Conservation (phyloP, 2,797 vertebrate genomes). For the Falco columbarius region DNA sequence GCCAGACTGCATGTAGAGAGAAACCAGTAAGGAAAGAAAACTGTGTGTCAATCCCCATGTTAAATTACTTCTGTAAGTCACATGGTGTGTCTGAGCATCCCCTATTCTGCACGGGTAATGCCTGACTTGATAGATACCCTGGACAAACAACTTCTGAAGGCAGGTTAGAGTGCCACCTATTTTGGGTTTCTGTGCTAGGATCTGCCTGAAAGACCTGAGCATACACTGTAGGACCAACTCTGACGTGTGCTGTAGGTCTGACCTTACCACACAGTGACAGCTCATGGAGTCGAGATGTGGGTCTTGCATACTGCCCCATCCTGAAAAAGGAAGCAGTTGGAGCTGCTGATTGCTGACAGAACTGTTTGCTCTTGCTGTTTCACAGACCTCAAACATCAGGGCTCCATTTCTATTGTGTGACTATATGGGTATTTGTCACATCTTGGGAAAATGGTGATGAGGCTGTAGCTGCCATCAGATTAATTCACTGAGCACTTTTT, state of each 20-base stretch:
- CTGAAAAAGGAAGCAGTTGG: neutral
- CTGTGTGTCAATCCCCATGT: fast-evolving
- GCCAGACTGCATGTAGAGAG: neutral
- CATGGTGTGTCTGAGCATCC: neutral
- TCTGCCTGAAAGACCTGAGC: neutral
- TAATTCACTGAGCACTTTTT: neutral
- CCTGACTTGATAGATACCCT: neutral
- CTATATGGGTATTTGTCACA: neutral
- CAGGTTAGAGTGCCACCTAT: fast-evolving
- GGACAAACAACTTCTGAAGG: neutral
- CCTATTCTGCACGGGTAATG: neutral
- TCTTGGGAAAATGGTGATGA: neutral
- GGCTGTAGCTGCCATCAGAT: neutral
- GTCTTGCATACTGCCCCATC: neutral
- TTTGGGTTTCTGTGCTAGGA: neutral
- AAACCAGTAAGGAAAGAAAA: neutral
- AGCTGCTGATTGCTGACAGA: neutral
- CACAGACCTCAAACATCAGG: neutral
- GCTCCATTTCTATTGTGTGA: neutral
- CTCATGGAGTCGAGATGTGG: neutral
- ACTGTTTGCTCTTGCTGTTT: neutral
- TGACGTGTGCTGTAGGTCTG: neutral
- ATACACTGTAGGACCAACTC: neutral
- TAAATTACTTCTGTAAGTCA: neutral
- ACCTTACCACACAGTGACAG: neutral